Conservation (phyloP, 2,113 vertebrate genomes). For the Chloroceryle aenea region DNA sequence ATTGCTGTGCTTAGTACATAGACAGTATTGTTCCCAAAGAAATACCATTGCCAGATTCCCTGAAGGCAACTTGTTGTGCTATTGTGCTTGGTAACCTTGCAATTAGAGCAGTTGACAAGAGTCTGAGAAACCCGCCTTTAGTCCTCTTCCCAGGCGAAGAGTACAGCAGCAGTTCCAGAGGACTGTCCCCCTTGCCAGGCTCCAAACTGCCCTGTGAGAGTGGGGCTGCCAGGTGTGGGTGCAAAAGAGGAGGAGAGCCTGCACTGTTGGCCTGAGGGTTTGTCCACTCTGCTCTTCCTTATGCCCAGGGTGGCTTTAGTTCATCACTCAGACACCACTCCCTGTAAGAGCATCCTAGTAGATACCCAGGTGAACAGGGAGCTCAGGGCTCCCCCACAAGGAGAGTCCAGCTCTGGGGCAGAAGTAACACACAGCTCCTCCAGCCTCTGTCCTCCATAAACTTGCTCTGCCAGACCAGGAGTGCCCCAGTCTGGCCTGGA, state of each 20-base stretch:
- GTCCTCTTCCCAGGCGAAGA: background rate
- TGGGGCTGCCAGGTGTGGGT: background rate
- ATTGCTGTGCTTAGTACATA: background rate
- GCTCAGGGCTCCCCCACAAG: background rate
- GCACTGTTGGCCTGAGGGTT: fast-evolving
- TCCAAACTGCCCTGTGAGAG: background rate
- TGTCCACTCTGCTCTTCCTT: background rate
- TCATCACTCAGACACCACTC: background rate
- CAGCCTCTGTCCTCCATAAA: background rate
- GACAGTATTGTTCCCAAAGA: background rate
- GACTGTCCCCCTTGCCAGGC: background rate
- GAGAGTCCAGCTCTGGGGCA: background rate
- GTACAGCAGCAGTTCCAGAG: fast-evolving
- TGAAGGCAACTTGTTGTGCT: background rate
- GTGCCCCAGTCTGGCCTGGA: background rate
- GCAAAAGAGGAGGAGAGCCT: background rate
- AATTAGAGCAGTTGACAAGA: background rate
- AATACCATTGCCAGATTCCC: background rate
- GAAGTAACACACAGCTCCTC: background rate
- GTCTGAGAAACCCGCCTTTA: background rate
- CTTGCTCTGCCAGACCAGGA: background rate
- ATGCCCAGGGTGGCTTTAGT: background rate
- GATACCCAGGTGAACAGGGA: background rate
- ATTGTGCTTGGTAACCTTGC: background rate
- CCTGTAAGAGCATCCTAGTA: background rate